Conservation (phyloP, 2,113 vertebrate genomes). For the Maccullochella peelii region DNA sequence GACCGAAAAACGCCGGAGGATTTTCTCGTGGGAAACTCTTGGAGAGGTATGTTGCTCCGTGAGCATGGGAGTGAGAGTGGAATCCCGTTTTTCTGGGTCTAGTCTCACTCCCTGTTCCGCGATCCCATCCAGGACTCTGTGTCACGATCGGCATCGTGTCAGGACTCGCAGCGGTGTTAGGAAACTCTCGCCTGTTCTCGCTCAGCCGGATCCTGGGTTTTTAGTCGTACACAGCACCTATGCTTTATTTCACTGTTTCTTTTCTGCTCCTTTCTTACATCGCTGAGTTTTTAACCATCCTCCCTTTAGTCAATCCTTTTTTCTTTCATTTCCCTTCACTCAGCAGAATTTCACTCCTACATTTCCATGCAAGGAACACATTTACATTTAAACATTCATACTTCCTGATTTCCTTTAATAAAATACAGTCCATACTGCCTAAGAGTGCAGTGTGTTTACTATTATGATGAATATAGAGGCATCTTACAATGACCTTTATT, state of each 20-base stretch:
- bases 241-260: constrained; percentile 4
- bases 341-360: neutral
- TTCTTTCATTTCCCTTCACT: neutral
- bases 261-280: neutral
- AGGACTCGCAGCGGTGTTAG: constrained; percentile 66
- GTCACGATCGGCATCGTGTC: constrained; percentile 66
- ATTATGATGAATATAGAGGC: neutral
- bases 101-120: constrained; percentile 65
- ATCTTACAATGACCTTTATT: neutral
- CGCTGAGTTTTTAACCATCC: neutral
- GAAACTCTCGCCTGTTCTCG: constrained; percentile 67
- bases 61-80: constrained; percentile 73
- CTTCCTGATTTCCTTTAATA: neutral
- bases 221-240: constrained; percentile 33
- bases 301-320: neutral
- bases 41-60: constrained; percentile 77
- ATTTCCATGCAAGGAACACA: neutral
- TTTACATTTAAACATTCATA: neutral
- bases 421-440: neutral
- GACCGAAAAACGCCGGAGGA: constrained; percentile 76
- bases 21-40: constrained; percentile 85
- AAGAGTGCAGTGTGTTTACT: neutral
- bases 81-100: constrained; percentile 84
- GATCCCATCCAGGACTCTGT: constrained; percentile 57
- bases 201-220: constrained; percentile 66